Conservation (phyloP, 2,797 vertebrate species). For the Australoheros facetus region DNA sequence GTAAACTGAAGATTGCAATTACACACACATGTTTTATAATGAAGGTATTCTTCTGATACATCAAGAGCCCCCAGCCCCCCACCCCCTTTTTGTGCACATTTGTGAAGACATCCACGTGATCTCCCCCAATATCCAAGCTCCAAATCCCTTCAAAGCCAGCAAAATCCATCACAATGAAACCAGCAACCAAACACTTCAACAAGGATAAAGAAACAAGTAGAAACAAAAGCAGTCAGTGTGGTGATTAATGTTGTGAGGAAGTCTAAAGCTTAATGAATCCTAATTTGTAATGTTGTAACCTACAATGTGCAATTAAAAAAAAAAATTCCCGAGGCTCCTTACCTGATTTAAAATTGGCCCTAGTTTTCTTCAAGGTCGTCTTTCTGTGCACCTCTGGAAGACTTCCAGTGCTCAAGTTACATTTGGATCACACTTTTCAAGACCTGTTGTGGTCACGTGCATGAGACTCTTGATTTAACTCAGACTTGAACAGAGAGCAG, state of each 20-base stretch:
- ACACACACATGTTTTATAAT: background rate
- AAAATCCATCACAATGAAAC: too few relatives aligned
- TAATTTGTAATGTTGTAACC: background rate
- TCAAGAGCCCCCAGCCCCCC: too few relatives aligned
- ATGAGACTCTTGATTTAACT: background rate
- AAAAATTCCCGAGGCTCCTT: background rate
- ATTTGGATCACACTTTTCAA: background rate
- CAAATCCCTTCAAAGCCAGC: too few relatives aligned
- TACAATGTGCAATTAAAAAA: background rate
- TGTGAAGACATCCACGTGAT: too few relatives aligned
- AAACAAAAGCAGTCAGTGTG: too few relatives aligned
- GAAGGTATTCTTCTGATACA: background rate
- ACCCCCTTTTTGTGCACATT: too few relatives aligned
- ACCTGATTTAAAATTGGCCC: background rate
- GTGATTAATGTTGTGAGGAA: too few relatives aligned
- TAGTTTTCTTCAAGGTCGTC: background rate
- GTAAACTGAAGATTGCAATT: conserved; percentile 59
- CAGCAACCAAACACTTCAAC: too few relatives aligned
- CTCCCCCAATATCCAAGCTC: too few relatives aligned
- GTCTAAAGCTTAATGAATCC: conserved; percentile 4
- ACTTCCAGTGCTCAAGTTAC: background rate
- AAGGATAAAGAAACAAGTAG: too few relatives aligned
- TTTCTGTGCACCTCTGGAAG: background rate
- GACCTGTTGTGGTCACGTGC: too few relatives aligned
- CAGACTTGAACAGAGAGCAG: too few relatives aligned